These are phyloP conservation scores for Bombyx mandarina DNA, from an alignment of 1,140 invertebrate genomes.

Conservation along the genomic window DNA sequence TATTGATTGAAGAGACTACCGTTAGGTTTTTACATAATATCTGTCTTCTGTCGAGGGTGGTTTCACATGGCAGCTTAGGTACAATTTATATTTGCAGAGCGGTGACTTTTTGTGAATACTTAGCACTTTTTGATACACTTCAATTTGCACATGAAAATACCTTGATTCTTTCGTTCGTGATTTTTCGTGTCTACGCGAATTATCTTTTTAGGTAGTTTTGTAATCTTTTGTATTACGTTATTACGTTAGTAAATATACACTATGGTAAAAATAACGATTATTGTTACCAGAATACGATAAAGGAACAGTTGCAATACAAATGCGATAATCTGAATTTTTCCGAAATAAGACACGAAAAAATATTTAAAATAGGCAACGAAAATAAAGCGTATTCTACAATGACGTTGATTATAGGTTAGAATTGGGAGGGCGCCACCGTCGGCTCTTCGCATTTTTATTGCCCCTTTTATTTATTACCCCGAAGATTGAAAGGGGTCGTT, in stretches of 20 bases:
- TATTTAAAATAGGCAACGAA: slow-evolving; percentile 12
- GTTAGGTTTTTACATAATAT: slow-evolving; percentile 68
- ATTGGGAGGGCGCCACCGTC: slow-evolving; percentile 29
- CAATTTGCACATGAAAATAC: too few species aligned
- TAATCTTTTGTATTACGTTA: too few species aligned
- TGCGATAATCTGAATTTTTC: too few species aligned
- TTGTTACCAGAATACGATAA: too few species aligned
- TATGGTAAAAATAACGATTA: too few species aligned
- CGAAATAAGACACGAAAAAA: neutral
- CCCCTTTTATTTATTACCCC: slow-evolving; percentile 65
- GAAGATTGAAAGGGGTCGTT: slow-evolving; percentile 65
- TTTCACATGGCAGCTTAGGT: slow-evolving; percentile 26
- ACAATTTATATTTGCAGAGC: slow-evolving; percentile 22
- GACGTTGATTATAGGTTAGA: slow-evolving; percentile 28
- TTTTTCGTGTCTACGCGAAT: too few species aligned
- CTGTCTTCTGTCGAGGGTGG: slow-evolving; percentile 53
- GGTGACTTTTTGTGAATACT: slow-evolving; percentile 27
- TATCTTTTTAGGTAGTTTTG: too few species aligned
- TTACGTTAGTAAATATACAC: too few species aligned
- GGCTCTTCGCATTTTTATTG: slow-evolving; percentile 48
- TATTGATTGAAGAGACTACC: slow-evolving; percentile 68
- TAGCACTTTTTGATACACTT: slow-evolving; percentile 8
- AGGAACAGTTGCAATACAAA: too few species aligned
- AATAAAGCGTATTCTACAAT: slow-evolving; percentile 22
- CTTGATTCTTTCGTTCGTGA: too few species aligned